Conservation (phyloP, 2,113 vertebrate genomes). For the Rhabdomys dilectus region DNA sequence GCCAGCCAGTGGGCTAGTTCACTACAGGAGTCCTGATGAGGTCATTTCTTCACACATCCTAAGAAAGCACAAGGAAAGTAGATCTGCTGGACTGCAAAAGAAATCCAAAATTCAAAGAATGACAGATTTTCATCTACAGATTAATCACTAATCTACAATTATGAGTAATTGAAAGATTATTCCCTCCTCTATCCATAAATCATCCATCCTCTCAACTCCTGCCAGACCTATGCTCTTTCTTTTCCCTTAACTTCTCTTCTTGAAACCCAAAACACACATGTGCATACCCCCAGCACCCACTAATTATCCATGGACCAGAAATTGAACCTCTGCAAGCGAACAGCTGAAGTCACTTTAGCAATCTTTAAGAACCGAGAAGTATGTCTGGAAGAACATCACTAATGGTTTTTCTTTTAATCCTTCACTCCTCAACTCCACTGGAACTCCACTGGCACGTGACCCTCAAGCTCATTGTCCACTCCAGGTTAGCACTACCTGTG, state of each 20-base stretch:
- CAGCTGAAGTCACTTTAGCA: constrained; percentile 16
- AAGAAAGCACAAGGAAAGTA: neutral
- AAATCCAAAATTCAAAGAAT: constrained; percentile 54
- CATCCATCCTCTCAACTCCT: constrained; percentile 14
- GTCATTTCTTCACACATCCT: neutral
- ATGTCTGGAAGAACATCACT: constrained; percentile 7
- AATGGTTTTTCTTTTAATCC: neutral
- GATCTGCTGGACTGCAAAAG: neutral
- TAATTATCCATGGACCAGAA: constrained; percentile 16
- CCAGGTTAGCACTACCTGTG: neutral
- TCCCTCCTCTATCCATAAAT: constrained; percentile 19
- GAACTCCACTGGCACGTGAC: neutral
- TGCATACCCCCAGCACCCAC: neutral
- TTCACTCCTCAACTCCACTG: neutral
- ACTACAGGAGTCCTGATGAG: neutral
- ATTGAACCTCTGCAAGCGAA: constrained; percentile 3
- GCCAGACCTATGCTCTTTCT: neutral
- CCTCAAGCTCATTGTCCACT: neutral
- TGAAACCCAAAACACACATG: neutral
- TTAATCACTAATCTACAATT: neutral
- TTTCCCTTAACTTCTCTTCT: neutral
- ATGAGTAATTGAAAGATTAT: neutral
- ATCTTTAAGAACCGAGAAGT: constrained; percentile 32
- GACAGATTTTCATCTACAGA: neutral
- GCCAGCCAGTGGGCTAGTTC: neutral